phyloP scores from a whole-genome alignment of 2,113 vertebrate genomes.

The Tretioscincus oriximinensis region DNA sequence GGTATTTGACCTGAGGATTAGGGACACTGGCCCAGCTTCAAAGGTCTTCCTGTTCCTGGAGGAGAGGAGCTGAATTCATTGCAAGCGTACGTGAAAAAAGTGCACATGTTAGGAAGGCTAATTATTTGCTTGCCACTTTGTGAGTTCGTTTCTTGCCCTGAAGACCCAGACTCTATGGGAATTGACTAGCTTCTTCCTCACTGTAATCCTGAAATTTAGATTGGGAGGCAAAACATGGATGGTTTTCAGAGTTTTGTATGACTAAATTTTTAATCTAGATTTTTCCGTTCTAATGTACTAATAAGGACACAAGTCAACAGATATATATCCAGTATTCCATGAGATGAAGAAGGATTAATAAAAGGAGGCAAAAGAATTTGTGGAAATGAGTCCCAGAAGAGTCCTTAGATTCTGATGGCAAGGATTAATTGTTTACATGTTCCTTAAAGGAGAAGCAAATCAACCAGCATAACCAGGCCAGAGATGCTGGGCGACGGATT shows the following conservation, averaged over 20 bases:
- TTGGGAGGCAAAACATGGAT: background rate
- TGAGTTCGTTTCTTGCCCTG: background rate
- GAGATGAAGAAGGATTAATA: background rate
- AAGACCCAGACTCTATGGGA: background rate
- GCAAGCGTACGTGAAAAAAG: slow-evolving; percentile 6
- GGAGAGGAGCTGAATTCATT: background rate
- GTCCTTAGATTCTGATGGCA: background rate
- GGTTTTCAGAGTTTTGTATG: background rate
- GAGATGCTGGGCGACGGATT: too few relatives aligned
- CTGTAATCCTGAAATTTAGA: background rate
- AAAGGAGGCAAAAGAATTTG: background rate
- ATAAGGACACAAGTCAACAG: background rate
- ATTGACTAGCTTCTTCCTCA: background rate
- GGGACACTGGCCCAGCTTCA: slow-evolving; percentile 6
- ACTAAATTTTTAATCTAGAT: background rate
- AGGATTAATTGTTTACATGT: background rate
- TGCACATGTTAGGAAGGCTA: background rate
- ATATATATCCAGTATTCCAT: background rate
- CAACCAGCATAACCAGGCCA: background rate
- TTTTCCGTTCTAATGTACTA: background rate
- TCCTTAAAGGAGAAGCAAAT: background rate
- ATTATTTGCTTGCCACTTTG: background rate
- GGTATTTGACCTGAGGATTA: slow-evolving; percentile 32
- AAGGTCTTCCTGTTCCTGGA: slow-evolving; percentile 18
- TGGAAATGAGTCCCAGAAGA: background rate